Evolutionary conservation across 1,140 invertebrate genomes (phyloP).

Genomic region (Nasonia longicornis): DNA sequence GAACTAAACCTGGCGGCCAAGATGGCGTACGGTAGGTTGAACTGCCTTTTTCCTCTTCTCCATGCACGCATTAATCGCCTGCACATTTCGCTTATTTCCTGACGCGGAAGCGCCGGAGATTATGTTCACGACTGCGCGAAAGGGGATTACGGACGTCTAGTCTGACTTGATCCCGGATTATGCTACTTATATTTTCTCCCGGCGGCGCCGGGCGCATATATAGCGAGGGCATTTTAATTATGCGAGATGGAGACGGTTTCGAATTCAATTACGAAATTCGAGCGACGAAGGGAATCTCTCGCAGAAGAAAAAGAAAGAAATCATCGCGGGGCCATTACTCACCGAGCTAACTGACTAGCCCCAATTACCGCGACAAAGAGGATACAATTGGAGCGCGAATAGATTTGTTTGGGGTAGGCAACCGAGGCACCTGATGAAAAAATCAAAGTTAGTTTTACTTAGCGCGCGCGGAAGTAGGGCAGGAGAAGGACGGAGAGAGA

Average conservation of each 20-base stretch:
- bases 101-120: background rate
- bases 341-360: too few species aligned
- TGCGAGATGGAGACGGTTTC: background rate
- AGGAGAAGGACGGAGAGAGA: background rate
- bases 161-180: background rate
- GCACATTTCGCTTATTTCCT: background rate
- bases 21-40: conserved; percentile 61
- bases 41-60: background rate
- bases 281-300: too few species aligned
- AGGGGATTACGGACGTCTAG: background rate
- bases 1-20: conserved; percentile 66
- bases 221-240: background rate
- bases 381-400: too few species aligned
- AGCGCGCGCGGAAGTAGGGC: conserved; percentile 1
- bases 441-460: conserved; percentile 13
- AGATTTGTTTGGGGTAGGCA: background rate
- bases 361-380: too few species aligned
- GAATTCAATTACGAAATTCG: background rate
- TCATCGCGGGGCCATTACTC: too few species aligned
- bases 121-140: background rate
- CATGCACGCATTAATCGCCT: background rate
- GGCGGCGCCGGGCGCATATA: too few species aligned
- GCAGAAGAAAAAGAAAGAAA: too few species aligned
- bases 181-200: background rate
- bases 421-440: background rate